phyloP scores from a whole-genome alignment of 2,797 vertebrate genomes.

The Natrix natrix region DNA sequence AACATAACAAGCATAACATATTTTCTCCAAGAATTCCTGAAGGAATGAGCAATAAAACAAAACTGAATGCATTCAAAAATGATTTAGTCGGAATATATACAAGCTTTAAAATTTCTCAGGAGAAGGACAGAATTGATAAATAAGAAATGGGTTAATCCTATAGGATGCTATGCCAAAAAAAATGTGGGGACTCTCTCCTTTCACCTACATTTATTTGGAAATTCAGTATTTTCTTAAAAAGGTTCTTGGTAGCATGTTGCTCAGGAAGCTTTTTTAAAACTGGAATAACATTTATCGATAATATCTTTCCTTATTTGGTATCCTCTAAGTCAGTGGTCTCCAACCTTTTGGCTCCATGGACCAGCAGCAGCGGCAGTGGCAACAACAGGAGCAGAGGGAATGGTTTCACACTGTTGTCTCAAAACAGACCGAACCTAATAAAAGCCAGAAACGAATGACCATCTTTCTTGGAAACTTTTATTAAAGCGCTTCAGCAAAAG shows the following conservation, averaged over 20 bases:
- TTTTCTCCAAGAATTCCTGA: background rate
- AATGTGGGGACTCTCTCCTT: background rate
- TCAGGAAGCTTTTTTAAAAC: background rate
- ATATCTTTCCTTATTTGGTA: background rate
- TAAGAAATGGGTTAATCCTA: background rate
- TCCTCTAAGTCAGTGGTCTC: background rate
- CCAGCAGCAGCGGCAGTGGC: background rate
- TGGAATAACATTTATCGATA: background rate
- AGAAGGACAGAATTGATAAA: background rate
- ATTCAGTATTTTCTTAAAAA: background rate
- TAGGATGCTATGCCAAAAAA: background rate
- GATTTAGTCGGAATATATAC: background rate
- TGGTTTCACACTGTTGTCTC: background rate
- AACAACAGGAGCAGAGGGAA: background rate
- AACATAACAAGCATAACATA: background rate
- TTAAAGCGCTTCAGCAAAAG: background rate
- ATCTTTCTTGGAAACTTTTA: background rate
- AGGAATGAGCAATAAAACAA: background rate
- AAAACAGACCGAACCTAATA: background rate
- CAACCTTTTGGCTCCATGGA: background rate
- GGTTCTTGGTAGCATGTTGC: background rate
- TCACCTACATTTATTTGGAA: background rate
- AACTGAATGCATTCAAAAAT: background rate
- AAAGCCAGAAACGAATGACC: background rate
- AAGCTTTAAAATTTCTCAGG: slow-evolving; percentile 1